Conservation (phyloP, 1,140 invertebrate species). For the Brachystomella parvula region DNA sequence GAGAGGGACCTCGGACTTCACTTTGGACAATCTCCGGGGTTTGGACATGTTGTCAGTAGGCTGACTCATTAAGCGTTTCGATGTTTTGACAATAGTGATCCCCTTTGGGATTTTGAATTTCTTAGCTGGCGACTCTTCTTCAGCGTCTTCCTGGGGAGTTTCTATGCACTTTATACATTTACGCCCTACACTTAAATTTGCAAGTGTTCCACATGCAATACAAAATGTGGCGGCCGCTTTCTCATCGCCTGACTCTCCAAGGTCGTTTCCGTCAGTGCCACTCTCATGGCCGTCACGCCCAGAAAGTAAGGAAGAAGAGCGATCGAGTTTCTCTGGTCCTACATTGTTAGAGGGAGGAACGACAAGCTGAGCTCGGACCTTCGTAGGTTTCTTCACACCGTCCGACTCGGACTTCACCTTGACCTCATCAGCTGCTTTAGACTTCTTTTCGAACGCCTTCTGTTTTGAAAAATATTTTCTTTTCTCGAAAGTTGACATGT, state of each 20-base stretch:
- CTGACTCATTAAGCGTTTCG: neutral
- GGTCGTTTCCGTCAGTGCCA: neutral
- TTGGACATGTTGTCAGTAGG: neutral
- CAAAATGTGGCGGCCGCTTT: neutral
- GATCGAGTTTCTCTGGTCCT: no score
- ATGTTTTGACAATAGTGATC: neutral
- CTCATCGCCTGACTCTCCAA: neutral
- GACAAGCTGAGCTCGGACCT: no score
- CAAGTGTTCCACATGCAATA: neutral
- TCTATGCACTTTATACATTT: neutral
- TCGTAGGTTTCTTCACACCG: no score
- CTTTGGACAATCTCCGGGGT: neutral
- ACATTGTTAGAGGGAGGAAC: no score
- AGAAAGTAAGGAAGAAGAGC: no score
- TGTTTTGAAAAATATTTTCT: no score
- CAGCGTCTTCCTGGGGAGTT: neutral
- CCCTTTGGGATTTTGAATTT: conserved; percentile 2
- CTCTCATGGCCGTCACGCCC: no score
- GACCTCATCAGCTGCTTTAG: no score
- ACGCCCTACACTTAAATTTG: neutral
- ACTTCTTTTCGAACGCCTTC: no score
- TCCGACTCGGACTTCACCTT: no score
- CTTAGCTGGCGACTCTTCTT: neutral
- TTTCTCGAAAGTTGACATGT: no score
- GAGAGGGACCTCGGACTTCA: neutral